Evolutionary conservation across 2,113 vertebrate genomes (phyloP).

Genomic region (Cyprinodon tularosa): DNA sequence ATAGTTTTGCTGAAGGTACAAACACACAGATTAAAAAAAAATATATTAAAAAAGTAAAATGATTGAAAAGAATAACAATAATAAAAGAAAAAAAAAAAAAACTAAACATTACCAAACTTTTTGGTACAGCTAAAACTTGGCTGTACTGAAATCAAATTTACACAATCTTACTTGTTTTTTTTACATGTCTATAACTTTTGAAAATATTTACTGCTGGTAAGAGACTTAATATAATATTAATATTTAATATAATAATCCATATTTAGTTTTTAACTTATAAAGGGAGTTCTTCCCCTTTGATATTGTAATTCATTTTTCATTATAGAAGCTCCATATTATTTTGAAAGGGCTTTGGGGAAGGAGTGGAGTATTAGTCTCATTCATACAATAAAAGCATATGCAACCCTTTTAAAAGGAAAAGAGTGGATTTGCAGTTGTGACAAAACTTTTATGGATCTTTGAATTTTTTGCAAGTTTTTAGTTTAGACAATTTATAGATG

Average conservation of each 20-base stretch:
- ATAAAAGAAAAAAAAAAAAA: too few relatives aligned
- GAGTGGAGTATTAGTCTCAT: conserved; percentile 61
- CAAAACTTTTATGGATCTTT: background rate
- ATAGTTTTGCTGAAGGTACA: too few relatives aligned
- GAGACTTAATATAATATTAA: background rate
- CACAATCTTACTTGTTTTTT: too few relatives aligned
- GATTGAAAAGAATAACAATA: too few relatives aligned
- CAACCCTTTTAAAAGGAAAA: conserved; percentile 4
- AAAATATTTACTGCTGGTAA: background rate
- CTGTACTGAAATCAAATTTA: too few relatives aligned
- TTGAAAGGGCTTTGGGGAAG: conserved; percentile 49
- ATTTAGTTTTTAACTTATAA: conserved; percentile 4
- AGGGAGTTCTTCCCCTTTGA: conserved; percentile 39
- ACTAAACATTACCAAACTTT: too few relatives aligned
- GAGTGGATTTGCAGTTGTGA: background rate
- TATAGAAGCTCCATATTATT: conserved; percentile 45
- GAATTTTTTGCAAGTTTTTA: background rate
- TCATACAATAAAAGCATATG: conserved; percentile 51
- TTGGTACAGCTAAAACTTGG: too few relatives aligned
- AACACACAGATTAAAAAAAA: too few relatives aligned
- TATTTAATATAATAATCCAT: conserved; percentile 17
- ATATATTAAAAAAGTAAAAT: too few relatives aligned
- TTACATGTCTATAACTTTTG: background rate
- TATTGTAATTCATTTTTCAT: conserved; percentile 43
- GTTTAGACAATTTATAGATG: background rate